Evolutionary conservation across 2,113 vertebrate genomes (phyloP).

Genomic region (Apus apus): DNA sequence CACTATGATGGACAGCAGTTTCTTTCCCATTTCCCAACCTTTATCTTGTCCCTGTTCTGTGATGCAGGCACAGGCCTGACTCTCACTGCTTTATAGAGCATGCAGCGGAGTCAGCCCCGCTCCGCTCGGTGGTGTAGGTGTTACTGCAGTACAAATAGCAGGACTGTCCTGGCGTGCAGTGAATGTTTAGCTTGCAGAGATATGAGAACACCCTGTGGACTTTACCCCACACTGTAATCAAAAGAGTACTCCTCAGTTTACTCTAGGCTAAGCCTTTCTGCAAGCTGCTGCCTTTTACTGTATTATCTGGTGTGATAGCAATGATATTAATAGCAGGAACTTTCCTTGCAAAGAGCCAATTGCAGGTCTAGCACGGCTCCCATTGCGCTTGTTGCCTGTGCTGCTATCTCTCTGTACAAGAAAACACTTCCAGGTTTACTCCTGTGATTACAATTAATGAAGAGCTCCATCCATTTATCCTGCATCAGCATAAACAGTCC

Average conservation of each 20-base stretch:
- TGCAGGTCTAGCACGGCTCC: neutral
- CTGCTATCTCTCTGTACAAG: conserved; percentile 3
- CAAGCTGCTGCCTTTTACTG: conserved; percentile 39
- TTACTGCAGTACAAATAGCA: neutral
- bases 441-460: neutral
- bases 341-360: neutral
- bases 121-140: neutral
- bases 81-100: neutral
- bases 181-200: neutral
- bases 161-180: neutral
- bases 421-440: conserved; percentile 39
- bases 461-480: conserved; percentile 32
- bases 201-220: neutral
- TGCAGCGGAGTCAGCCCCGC: neutral
- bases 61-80: neutral
- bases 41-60: neutral
- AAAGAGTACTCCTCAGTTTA: conserved; percentile 10
- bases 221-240: neutral
- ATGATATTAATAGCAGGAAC: conserved; percentile 38
- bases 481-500: conserved; percentile 24
- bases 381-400: neutral
- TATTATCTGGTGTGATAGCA: conserved; percentile 43
- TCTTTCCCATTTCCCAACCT: neutral
- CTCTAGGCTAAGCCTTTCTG: conserved; percentile 41
- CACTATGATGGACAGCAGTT: no score